Evolutionary conservation across 2,888 invertebrate genomes (phyloP).

Genomic region (Amphipoea lucens): DNA sequence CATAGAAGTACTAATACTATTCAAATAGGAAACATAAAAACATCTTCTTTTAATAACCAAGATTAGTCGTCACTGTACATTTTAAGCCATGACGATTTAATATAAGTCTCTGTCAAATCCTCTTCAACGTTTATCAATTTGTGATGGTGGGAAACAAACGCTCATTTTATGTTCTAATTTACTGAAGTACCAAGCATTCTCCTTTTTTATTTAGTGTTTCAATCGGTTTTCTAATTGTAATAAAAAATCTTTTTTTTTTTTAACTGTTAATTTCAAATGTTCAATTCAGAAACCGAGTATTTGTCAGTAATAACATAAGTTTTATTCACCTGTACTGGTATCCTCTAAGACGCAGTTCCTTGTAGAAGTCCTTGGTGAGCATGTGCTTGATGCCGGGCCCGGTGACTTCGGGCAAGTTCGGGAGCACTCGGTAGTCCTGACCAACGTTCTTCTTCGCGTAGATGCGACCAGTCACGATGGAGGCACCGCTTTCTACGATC

Average conservation of each 20-base stretch:
- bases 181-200: background rate
- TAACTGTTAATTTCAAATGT: no score
- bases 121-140: background rate
- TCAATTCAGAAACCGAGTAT: no score
- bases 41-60: background rate
- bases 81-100: background rate
- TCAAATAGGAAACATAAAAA: background rate
- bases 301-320: background rate
- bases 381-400: constrained; percentile 88
- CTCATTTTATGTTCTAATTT: background rate
- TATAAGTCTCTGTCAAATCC: background rate
- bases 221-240: no score
- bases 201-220: background rate
- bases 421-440: constrained; percentile 88
- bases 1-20: background rate
- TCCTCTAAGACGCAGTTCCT: constrained; percentile 93
- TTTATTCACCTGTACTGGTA: constrained; percentile 91
- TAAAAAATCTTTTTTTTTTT: no score
- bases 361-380: constrained; percentile 92
- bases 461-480: constrained; percentile 93
- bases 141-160: background rate
- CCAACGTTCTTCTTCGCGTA: constrained; percentile 90
- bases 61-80: background rate
- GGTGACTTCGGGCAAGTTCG: constrained; percentile 79
- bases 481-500: constrained; percentile 92